Evolutionary conservation across 2,888 invertebrate species (phyloP), one percentile per base, ranked within the genome.

Genomic region (Drosophila multiciliata): DNA sequence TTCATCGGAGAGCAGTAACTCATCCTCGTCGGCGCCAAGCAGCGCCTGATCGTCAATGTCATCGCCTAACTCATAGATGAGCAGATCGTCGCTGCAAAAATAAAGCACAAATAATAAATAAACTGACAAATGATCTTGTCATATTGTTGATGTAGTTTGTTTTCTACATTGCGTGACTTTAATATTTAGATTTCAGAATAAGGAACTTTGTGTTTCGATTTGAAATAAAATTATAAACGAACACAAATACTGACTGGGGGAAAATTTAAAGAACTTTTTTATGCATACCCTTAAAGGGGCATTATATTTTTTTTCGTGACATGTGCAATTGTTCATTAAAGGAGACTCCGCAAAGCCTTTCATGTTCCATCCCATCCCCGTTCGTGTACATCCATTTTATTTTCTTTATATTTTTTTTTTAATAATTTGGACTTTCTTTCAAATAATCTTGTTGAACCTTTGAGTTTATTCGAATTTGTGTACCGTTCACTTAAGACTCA

Each of bases 11-110:
- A 93, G 89, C 59, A 93, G 82, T 36, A 93, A 73, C 74, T 92
- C 93, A 77, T 93, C 93, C 83, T 93, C 93, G 73, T 93, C 93
- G 66, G 91, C 92, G 59, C 91, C 93, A 61, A 92, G 89, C 55
- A 92, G 80, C 48, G 92, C 92, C 66, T 92, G 92, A 88, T 93
- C 93, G 73, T 93, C 93, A 74, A 92, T 91, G 86, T 93, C 93
- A 68, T 93, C 93, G 48, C 92, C 92, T 77, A 78, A 86, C 78
- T 93, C 93, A 85, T 93, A 93, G 83, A 92, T 93, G 74, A 93
- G 89, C 81, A 93, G 83, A 83, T 93, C 93, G 80, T 93, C 93
- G 82, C 93, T 93, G 73, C 6, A 69, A 55, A 17, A 54, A 29
- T 29, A 54, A 36, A 53, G 23, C 15, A 4, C 2, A 45, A 57